Evolutionary conservation across 2,797 vertebrate genomes (phyloP).

Genomic region (Anguilla pacifica): DNA sequence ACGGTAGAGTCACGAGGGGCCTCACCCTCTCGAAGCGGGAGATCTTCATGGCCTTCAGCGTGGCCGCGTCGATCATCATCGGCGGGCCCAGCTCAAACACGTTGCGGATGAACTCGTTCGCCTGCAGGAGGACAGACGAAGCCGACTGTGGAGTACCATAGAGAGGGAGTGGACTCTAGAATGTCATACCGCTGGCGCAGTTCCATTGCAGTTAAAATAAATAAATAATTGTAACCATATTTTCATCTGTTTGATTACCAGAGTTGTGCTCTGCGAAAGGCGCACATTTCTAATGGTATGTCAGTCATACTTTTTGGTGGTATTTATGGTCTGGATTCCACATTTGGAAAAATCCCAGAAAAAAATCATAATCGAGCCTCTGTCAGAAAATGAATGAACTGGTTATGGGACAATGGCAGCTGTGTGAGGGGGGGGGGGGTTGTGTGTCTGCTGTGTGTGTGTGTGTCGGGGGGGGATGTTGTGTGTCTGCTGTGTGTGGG

Average conservation of each 20-base stretch:
- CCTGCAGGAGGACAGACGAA: constrained; percentile 62
- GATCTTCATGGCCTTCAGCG: constrained; percentile 94
- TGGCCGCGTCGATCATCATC: constrained; percentile 85
- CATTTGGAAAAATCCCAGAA: too few relatives aligned
- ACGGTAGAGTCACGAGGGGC: not conserved
- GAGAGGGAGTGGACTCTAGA: not conserved
- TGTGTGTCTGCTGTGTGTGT: not conserved
- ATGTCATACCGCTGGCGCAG: not conserved
- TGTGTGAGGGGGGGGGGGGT: not conserved
- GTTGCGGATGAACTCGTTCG: constrained; percentile 94
- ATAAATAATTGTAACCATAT: too few relatives aligned
- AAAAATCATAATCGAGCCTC: too few relatives aligned
- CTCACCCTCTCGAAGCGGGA: constrained; percentile 92
- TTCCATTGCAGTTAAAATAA: too few relatives aligned
- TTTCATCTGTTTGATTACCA: too few relatives aligned
- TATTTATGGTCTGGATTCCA: too few relatives aligned
- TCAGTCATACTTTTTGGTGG: too few relatives aligned
- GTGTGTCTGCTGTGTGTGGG: too few relatives aligned
- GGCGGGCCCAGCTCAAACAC: constrained; percentile 97
- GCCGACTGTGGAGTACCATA: not conserved
- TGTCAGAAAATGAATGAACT: too few relatives aligned
- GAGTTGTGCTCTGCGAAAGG: too few relatives aligned
- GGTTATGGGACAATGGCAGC: too few relatives aligned
- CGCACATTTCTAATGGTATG: too few relatives aligned
- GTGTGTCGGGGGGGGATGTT: not conserved